These are phyloP conservation scores for Pseudochirops cupreus DNA, from an alignment of 2,797 vertebrate species.

Conservation along the genomic window DNA sequence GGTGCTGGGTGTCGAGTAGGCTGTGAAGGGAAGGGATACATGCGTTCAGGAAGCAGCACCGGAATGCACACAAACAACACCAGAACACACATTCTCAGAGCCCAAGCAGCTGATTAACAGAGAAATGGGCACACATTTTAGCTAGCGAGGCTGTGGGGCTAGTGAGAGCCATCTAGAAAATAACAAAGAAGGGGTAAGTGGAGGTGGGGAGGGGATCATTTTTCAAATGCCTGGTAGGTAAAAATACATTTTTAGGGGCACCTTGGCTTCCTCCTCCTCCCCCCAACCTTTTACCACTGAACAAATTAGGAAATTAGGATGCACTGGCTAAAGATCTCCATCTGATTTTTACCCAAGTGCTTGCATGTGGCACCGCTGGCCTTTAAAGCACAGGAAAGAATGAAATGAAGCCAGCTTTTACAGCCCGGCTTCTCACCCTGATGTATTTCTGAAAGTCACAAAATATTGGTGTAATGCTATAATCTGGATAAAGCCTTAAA, in stretches of 20 bases:
- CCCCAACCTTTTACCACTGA: conserved; percentile 8
- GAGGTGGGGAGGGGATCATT: neutral
- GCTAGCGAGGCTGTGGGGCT: conserved; percentile 82
- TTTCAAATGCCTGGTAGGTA: conserved; percentile 33
- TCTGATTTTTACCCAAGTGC: conserved; percentile 54
- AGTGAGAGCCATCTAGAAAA: conserved; percentile 71
- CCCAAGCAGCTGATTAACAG: conserved; percentile 85
- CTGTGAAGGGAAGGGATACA: conserved; percentile 92
- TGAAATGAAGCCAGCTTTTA: conserved; percentile 52
- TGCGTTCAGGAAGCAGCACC: conserved; percentile 90
- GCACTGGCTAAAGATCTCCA: conserved; percentile 51
- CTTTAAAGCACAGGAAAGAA: conserved; percentile 48
- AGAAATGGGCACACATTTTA: conserved; percentile 85
- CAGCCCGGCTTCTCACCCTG: conserved; percentile 75
- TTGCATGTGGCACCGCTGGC: conserved; percentile 24
- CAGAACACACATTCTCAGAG: conserved; percentile 87
- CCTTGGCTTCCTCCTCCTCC: conserved; percentile 4
- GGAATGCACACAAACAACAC: conserved; percentile 88
- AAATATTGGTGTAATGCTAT: conserved; percentile 73
- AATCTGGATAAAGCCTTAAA: conserved; percentile 73
- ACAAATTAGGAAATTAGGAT: conserved; percentile 70
- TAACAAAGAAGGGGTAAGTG: conserved; percentile 13
- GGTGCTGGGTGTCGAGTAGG: conserved; percentile 98
- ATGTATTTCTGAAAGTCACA: conserved; percentile 72
- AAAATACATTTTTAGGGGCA: conserved; percentile 25